Conservation (phyloP, 2,113 vertebrate genomes). For the Hylia prasina region DNA sequence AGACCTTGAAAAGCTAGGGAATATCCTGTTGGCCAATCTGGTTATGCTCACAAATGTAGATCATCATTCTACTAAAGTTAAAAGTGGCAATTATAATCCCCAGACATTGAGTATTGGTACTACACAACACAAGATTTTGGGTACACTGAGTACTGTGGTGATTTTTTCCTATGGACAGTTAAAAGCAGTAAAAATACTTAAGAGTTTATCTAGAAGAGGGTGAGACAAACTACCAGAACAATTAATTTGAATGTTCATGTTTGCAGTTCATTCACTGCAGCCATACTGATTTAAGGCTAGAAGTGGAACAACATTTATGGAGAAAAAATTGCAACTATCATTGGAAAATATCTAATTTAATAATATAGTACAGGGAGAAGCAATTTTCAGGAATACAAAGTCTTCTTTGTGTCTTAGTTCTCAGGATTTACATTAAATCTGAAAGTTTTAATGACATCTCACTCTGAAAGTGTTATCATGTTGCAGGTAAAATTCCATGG, state of each 20-base stretch:
- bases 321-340: background rate
- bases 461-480: background rate
- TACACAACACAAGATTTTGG: background rate
- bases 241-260: background rate
- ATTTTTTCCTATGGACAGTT: background rate
- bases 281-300: background rate
- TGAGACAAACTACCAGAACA: background rate
- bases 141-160: background rate
- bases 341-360: background rate
- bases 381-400: background rate
- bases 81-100: background rate
- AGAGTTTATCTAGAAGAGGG: background rate
- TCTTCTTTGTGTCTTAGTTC: background rate
- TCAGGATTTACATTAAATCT: background rate
- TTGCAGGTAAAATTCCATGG: background rate
- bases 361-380: background rate
- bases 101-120: background rate
- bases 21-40: background rate
- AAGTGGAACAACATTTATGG: background rate
- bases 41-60: background rate
- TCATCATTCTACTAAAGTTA: background rate
- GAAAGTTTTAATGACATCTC: background rate
- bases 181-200: background rate
- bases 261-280: background rate
- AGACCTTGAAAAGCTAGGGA: background rate